Conservation (phyloP, 2,888 invertebrate genomes). For the Cryptocheilus praepositus region DNA sequence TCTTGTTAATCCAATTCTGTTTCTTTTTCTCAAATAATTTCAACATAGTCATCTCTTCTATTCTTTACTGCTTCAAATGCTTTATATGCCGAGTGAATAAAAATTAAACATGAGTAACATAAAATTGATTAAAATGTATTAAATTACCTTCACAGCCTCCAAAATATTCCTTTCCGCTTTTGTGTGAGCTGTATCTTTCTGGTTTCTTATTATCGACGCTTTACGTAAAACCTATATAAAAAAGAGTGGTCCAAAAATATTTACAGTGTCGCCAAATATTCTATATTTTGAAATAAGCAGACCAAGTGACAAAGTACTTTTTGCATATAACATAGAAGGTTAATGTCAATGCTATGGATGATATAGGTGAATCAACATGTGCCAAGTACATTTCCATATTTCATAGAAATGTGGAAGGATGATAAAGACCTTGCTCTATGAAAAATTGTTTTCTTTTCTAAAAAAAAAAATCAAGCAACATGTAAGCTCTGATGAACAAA, state of each 20-base stretch:
- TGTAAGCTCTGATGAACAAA: too few relatives aligned
- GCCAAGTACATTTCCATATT: too few relatives aligned
- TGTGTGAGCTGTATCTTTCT: slow-evolving; percentile 87
- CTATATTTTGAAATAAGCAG: neutral
- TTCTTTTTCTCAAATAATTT: too few relatives aligned
- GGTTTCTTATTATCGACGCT: slow-evolving; percentile 84
- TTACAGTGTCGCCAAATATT: neutral
- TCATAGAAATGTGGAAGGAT: too few relatives aligned
- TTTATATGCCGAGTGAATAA: neutral
- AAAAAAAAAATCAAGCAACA: slow-evolving; percentile 1
- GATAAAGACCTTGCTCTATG: too few relatives aligned
- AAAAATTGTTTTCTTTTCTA: too few relatives aligned
- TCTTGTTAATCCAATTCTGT: too few relatives aligned
- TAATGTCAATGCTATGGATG: too few relatives aligned
- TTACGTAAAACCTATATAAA: slow-evolving; percentile 77
- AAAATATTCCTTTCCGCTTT: slow-evolving; percentile 87
- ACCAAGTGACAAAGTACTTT: neutral
- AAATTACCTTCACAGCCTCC: slow-evolving; percentile 79
- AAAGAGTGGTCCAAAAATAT: neutral
- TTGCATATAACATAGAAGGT: neutral
- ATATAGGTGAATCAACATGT: too few relatives aligned
- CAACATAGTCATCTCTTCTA: slow-evolving; percentile 2
- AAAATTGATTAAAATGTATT: slow-evolving; percentile 7
- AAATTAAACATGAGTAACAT: neutral
- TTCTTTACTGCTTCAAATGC: neutral